A percentile compares a stretch with the other conserved stretches of the same genome.
Conservation (phyloP, 2,113 vertebrate genomes). For the Etheostoma cragini region DNA sequence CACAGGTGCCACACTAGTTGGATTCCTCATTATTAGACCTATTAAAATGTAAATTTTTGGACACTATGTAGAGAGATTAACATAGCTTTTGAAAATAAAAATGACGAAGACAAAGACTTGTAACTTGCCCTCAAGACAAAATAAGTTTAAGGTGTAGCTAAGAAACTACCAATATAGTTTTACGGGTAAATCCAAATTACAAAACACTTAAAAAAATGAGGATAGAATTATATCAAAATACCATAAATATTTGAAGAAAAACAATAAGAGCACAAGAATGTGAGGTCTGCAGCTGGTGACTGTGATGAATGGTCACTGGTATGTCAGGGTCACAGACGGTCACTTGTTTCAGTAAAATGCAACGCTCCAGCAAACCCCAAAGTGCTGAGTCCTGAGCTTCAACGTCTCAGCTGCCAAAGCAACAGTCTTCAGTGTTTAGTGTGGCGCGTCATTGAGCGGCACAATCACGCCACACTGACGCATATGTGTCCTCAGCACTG, state of each 20-base stretch:
- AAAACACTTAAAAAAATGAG: background rate
- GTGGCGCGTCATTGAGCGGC: background rate
- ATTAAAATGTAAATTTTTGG: too few relatives aligned
- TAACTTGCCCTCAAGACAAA: background rate
- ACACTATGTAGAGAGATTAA: background rate
- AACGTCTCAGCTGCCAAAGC: background rate
- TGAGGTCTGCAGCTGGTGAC: background rate
- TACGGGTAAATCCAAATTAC: background rate
- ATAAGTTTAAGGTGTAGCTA: too few relatives aligned
- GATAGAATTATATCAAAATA: background rate
- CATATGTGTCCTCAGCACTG: background rate
- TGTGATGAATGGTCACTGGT: background rate
- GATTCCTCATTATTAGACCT: background rate
- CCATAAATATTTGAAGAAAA: background rate
- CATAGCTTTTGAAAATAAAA: background rate
- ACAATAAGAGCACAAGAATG: background rate
- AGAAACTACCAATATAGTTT: too few relatives aligned
- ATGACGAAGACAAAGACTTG: background rate
- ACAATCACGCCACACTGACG: background rate
- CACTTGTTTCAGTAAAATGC: constrained; percentile 22
- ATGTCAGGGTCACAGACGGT: constrained; percentile 21
- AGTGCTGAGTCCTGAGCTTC: constrained; percentile 15
- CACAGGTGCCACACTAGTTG: background rate
- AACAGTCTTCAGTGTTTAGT: background rate
- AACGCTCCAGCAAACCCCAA: constrained; percentile 15